Conservation (phyloP, 2,113 vertebrate genomes). For the Petroica traversi region DNA sequence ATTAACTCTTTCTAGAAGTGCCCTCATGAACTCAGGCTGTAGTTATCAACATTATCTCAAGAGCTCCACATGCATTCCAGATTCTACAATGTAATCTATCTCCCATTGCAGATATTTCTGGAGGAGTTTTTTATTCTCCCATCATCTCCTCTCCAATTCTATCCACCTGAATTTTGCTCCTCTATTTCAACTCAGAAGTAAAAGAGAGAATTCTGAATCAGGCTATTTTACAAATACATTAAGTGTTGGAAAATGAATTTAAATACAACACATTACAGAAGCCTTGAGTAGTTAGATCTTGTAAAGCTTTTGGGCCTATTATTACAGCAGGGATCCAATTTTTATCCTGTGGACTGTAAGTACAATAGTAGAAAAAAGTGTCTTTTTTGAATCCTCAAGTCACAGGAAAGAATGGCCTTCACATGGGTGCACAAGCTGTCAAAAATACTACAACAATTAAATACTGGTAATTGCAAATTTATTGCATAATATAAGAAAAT, state of each 20-base stretch:
- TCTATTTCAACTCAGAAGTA: neutral
- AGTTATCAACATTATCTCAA: conserved; percentile 42
- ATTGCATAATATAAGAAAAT: conserved; percentile 19
- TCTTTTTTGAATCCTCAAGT: neutral
- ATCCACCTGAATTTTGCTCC: neutral
- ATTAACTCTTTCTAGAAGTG: neutral
- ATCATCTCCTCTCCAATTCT: too few species aligned
- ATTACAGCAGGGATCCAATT: neutral
- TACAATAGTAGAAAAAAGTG: neutral
- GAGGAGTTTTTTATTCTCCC: too few species aligned
- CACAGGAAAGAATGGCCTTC: neutral
- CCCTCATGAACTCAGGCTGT: neutral
- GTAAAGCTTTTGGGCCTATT: neutral
- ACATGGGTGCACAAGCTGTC: neutral
- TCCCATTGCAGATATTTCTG: too few species aligned
- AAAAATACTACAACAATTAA: neutral
- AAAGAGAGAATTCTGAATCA: neutral
- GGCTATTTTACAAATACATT: neutral
- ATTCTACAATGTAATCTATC: conserved; percentile 75
- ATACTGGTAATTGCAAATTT: neutral
- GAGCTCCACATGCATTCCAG: conserved; percentile 75
- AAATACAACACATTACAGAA: neutral
- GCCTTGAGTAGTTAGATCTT: neutral
- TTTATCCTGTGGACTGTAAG: neutral
- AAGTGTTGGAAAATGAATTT: neutral